Percentiles rank a stretch among this genome's conserved stretches.
phyloP scores from a whole-genome alignment of 35 echinoderm and acorn worm species.

The Diadema setosum region DNA sequence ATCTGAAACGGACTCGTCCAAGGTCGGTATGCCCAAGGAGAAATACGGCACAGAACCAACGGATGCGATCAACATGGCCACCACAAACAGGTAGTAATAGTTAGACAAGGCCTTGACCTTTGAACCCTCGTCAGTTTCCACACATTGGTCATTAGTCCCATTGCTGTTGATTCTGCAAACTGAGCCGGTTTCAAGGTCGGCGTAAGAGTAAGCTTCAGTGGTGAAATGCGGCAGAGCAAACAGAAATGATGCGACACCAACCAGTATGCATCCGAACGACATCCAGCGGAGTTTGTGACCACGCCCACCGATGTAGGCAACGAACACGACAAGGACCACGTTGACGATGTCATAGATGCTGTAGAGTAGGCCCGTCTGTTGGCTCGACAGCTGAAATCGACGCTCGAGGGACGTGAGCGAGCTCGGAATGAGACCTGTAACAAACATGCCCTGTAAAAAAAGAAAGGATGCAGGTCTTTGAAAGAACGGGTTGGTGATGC shows the following conservation, averaged over 20 bases:
- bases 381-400: slow-evolving; percentile 61
- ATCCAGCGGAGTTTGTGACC: slow-evolving; percentile 72
- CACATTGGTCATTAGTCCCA: slow-evolving; percentile 1
- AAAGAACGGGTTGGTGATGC: too few species aligned
- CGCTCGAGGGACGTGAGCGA: slow-evolving; percentile 51
- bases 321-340: slow-evolving; percentile 49
- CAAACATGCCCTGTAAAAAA: slow-evolving; percentile 64
- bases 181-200: too few species aligned
- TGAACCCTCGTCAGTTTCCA: not conserved
- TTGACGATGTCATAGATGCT: slow-evolving; percentile 46
- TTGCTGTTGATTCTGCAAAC: too few species aligned
- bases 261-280: slow-evolving; percentile 24
- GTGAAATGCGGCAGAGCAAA: slow-evolving; percentile 71
- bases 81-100: too few species aligned
- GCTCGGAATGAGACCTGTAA: slow-evolving; percentile 53
- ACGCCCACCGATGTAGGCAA: slow-evolving; percentile 64
- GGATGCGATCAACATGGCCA: too few species aligned
- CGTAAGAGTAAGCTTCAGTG: too few species aligned
- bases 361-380: slow-evolving; percentile 45
- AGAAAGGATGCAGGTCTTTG: too few species aligned
- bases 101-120: too few species aligned
- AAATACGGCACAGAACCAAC: too few species aligned
- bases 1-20: too few species aligned
- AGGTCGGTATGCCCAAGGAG: too few species aligned
- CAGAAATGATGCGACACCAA: slow-evolving; percentile 25